Evolutionary conservation across 2,888 invertebrate genomes (phyloP), one percentile per base, ranked within the genome.

Genomic region (Synanthedon andrenaeformis): DNA sequence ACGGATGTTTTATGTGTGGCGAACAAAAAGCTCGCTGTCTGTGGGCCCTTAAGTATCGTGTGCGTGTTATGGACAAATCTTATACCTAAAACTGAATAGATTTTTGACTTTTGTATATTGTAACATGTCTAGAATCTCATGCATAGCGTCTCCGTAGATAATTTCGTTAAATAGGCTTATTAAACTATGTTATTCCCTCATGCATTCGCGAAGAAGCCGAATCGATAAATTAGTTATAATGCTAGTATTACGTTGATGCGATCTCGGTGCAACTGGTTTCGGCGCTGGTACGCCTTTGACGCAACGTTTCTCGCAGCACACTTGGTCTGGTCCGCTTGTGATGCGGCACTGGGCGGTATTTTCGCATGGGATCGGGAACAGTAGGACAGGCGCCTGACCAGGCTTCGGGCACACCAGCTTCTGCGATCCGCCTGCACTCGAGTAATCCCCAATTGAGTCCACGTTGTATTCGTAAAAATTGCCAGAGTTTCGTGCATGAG

Each of bases 241-340:
- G 45, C 11, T n/a, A 1, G 45, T 45, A 45, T 62, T 79, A 88
- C 88, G 88, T 75, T 84, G 84, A 61, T 87, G 87, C n/a, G 77
- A 63, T 59, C 57, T 53, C 45, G 79, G 76, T 48, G 67, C 61
- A 13, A 74, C 78, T 13, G 88, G 86, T 59, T 89, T 82, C 0
- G 91, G 91, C 54, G 91, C 90, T 4, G 89, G 82, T 28, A 90
- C 82, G 11, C 92, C 92, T 59, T 89, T 79, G 51, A 90, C 81
- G 65, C 92, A 92, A 62, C 89, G 89, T 49, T 82, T 85, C 48
- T 82, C 78, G 63, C 88, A 88, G 76, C 88, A 88, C 45, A 88
- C 82, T 56, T 87, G 81, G 58, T 82, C 85, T 1, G 82, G 67
- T 2, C 88, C 88, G 62, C 76, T 74, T 66, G 74, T 81, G 42